Base-by-base conservation (phyloP, 1,140 invertebrate genomes). In the Copidosoma floridanum region DNA sequence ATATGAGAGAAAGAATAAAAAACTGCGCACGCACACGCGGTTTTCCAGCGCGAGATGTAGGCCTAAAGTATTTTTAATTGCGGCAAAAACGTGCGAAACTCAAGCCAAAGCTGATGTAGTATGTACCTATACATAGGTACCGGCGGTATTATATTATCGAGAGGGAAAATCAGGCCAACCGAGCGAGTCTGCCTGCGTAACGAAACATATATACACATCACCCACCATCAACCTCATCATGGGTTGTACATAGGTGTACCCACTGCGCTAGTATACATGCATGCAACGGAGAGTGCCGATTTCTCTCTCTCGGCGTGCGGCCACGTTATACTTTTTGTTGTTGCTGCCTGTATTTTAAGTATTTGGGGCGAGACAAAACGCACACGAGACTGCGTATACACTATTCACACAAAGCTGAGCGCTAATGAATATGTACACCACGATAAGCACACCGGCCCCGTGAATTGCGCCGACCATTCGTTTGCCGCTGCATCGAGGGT, bases 361-460 rank as follows among this genome's bases (percentile, higher is more conserved):
- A 46, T 46, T 46, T 24, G 8, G 24, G 44, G 2, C 32, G 14
- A 24, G 18, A 50, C 35, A 41, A 57, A 50, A 24, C 21, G 8
- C 16, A 7, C 46, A 32, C 29, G 29, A 12, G 6, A 12, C 29
- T 32, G n/a, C n/a, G n/a, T n/a, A n/a, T n/a, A n/a, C n/a, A n/a
- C n/a, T n/a, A n/a, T n/a, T n/a, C n/a, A n/a, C n/a, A n/a, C n/a
- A n/a, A n/a, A n/a, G n/a, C 29, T 6, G 29, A 6, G 29, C 29
- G 29, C 32, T 52, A 59, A 59, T 60, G 41, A 60, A 46, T 51
- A n/a, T n/a, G n/a, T n/a, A n/a, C n/a, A n/a, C n/a, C n/a, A n/a
- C n/a, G n/a, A n/a, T n/a, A n/a, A n/a, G n/a, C n/a, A n/a, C n/a
- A n/a, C n/a, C n/a, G n/a, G 50, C 21, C 11, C 40, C 23, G 21